Evolutionary conservation across 1,140 invertebrate species (phyloP).

Genomic region (Neotoxoptera formosana): DNA sequence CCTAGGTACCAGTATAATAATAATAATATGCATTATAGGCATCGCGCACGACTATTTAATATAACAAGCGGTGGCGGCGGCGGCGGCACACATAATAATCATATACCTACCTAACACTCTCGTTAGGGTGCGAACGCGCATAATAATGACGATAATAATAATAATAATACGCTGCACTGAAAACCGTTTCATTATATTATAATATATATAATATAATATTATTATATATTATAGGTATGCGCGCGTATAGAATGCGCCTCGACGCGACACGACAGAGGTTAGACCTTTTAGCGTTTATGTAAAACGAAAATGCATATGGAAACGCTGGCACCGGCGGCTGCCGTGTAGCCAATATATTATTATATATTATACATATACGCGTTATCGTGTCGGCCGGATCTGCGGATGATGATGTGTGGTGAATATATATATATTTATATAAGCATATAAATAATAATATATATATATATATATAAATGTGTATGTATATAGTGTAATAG

Average conservation of each 20-base stretch:
- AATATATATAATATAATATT: too few relatives aligned
- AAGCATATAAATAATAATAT: not conserved
- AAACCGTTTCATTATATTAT: slow-evolving; percentile 30
- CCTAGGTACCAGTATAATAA: not conserved
- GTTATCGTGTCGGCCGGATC: not conserved
- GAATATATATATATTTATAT: too few relatives aligned
- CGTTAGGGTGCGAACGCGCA: slow-evolving; percentile 30
- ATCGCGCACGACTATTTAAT: slow-evolving; percentile 5
- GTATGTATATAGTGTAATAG: not conserved
- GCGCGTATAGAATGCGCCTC: not conserved
- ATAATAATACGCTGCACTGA: too few relatives aligned
- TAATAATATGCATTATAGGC: not conserved
- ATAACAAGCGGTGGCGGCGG: not conserved
- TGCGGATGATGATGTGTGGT: not conserved
- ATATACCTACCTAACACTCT: slow-evolving; percentile 42
- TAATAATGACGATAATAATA: too few relatives aligned
- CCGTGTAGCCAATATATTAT: not conserved
- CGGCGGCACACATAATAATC: not conserved
- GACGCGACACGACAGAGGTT: slow-evolving; percentile 11
- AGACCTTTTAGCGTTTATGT: slow-evolving; percentile 46
- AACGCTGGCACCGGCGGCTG: not conserved
- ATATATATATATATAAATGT: not conserved
- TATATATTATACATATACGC: not conserved
- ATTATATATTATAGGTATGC: not conserved
- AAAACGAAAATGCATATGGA: slow-evolving; percentile 22